Conservation (phyloP, 2,888 invertebrate species). For the Pandemis heparana region DNA sequence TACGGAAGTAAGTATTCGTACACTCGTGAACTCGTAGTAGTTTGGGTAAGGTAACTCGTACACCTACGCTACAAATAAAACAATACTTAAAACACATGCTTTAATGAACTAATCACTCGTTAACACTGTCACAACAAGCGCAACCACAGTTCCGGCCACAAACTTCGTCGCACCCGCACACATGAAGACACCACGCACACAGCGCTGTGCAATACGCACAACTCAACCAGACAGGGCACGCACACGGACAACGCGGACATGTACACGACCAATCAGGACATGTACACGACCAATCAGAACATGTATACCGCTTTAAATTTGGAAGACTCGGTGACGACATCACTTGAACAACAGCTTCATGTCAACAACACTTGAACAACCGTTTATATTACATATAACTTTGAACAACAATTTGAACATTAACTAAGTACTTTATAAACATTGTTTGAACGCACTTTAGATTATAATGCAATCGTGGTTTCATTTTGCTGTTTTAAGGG, state of each 20-base stretch:
- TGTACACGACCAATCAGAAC: conserved; percentile 11
- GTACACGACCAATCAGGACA: conserved; percentile 40
- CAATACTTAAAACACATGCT: neutral
- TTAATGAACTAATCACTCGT: conserved; percentile 4
- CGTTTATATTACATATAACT: neutral
- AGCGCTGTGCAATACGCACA: conserved; percentile 47
- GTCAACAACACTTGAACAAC: neutral
- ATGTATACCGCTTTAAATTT: neutral
- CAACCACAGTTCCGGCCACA: conserved; percentile 48
- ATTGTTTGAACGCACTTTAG: neutral
- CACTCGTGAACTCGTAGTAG: no score
- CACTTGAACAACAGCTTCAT: conserved; percentile 53
- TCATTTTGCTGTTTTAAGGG: neutral
- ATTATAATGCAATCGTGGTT: neutral
- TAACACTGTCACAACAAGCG: conserved; percentile 1
- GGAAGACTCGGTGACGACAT: conserved; percentile 35
- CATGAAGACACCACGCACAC: conserved; percentile 45
- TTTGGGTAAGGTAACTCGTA: no score
- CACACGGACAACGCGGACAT: conserved; percentile 34
- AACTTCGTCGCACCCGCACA: conserved; percentile 55
- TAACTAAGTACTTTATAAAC: neutral
- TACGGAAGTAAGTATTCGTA: no score
- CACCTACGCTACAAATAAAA: neutral
- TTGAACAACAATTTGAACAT: conserved; percentile 8
- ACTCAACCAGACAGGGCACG: conserved; percentile 34